A percentile compares a stretch with the other conserved stretches of the same genome.
Conservation (phyloP, 2,888 invertebrate species). For the Pristionchus entomophagus region DNA sequence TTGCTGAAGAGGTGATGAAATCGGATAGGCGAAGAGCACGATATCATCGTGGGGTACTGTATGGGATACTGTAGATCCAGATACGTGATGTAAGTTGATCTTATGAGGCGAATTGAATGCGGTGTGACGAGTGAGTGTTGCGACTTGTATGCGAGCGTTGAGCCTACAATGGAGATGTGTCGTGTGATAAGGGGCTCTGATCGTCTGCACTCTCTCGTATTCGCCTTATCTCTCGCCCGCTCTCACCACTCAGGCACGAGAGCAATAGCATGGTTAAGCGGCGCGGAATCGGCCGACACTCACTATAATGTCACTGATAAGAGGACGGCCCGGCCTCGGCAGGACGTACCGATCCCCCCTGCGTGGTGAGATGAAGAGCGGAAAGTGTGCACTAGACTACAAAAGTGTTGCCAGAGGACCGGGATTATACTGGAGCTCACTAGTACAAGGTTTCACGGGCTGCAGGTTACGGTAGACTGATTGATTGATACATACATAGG, state of each 20-base stretch:
- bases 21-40: background rate
- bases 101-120: background rate
- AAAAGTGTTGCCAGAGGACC: no score
- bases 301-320: slow-evolving; percentile 32
- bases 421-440: background rate
- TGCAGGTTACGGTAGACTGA: background rate
- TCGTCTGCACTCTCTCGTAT: background rate
- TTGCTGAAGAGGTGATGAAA: background rate
- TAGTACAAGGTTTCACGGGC: background rate
- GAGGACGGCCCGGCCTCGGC: background rate
- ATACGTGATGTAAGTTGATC: background rate
- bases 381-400: background rate
- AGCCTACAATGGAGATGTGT: background rate
- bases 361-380: background rate
- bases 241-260: background rate
- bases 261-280: background rate
- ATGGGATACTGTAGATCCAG: background rate
- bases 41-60: background rate
- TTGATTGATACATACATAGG: no score
- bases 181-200: background rate
- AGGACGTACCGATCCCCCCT: slow-evolving; percentile 1
- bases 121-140: background rate
- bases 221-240: background rate
- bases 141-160: background rate
- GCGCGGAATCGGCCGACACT: background rate